Conservation (phyloP, 2,113 vertebrate genomes). For the Quiscalus mexicanus region DNA sequence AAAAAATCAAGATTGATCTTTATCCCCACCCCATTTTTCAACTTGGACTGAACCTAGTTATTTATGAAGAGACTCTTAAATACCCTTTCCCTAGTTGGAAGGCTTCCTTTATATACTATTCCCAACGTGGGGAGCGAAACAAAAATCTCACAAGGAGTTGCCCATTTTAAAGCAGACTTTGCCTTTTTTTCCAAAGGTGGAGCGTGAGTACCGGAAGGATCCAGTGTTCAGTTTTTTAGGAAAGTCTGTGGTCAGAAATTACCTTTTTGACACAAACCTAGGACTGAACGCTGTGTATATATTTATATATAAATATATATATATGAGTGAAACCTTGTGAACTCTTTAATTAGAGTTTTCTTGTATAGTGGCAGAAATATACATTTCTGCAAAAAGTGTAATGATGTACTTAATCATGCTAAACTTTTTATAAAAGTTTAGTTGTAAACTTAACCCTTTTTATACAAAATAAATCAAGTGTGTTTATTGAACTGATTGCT, state of each 20-base stretch:
- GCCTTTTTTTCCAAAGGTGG: slow-evolving; percentile 92
- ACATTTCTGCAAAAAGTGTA: slow-evolving; percentile 94
- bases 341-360: slow-evolving; percentile 91
- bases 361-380: slow-evolving; percentile 97
- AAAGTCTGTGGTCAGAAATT: slow-evolving; percentile 87
- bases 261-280: slow-evolving; percentile 86
- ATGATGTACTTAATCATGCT: slow-evolving; percentile 99
- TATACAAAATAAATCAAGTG: slow-evolving; percentile 99
- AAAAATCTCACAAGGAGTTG: slow-evolving; percentile 79
- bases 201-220: slow-evolving; percentile 90
- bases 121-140: slow-evolving; percentile 85
- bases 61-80: slow-evolving; percentile 97
- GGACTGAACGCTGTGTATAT: slow-evolving; percentile 90
- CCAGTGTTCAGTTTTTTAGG: slow-evolving; percentile 90
- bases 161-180: slow-evolving; percentile 84
- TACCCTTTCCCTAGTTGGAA: slow-evolving; percentile 95
- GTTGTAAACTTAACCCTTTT: slow-evolving; percentile 99
- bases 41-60: slow-evolving; percentile 90
- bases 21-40: slow-evolving; percentile 81
- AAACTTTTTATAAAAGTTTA: slow-evolving; percentile 99
- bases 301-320: slow-evolving; percentile 85
- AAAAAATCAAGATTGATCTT: slow-evolving; percentile 77
- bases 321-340: slow-evolving; percentile 87
- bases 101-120: slow-evolving; percentile 89
- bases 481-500: slow-evolving; percentile 84